phyloP scores from a whole-genome alignment of 2,113 vertebrate species.

The Gasterosteus aculeatus region DNA sequence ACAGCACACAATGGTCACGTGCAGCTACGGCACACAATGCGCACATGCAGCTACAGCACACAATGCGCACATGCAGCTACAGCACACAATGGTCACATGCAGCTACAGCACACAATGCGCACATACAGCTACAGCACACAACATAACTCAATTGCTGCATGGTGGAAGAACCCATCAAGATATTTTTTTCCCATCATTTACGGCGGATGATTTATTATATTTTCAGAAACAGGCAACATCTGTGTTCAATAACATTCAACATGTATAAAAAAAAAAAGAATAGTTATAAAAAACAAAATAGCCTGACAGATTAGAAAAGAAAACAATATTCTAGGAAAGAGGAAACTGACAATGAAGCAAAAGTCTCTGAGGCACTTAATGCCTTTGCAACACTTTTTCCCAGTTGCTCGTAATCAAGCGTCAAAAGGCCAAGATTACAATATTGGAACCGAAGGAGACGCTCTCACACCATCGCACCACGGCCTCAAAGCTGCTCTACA shows the following conservation, averaged over 20 bases:
- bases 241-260: constrained; percentile 78
- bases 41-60: no score
- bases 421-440: constrained; percentile 63
- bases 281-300: constrained; percentile 62
- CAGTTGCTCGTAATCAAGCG: constrained; percentile 76
- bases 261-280: constrained; percentile 75
- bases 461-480: constrained; percentile 65
- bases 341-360: constrained; percentile 59
- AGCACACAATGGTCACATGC: no score
- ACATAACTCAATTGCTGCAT: constrained; percentile 38
- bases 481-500: constrained; percentile 22
- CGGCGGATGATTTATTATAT: constrained; percentile 77
- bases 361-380: constrained; percentile 64
- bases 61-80: no score
- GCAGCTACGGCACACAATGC: no score
- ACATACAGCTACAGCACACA: constrained; percentile 32
- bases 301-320: constrained; percentile 51
- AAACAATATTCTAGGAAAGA: constrained; percentile 64
- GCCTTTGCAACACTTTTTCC: constrained; percentile 65
- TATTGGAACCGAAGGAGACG: constrained; percentile 45
- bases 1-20: no score
- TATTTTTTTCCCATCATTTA: constrained; percentile 62
- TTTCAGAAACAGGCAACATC: constrained; percentile 79
- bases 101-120: constrained; percentile 28
- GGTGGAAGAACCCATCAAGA: constrained; percentile 66